Evolutionary conservation across 2,888 invertebrate genomes (phyloP), one percentile per base, ranked within the genome.

Genomic region (Eupelmus urozonus): DNA sequence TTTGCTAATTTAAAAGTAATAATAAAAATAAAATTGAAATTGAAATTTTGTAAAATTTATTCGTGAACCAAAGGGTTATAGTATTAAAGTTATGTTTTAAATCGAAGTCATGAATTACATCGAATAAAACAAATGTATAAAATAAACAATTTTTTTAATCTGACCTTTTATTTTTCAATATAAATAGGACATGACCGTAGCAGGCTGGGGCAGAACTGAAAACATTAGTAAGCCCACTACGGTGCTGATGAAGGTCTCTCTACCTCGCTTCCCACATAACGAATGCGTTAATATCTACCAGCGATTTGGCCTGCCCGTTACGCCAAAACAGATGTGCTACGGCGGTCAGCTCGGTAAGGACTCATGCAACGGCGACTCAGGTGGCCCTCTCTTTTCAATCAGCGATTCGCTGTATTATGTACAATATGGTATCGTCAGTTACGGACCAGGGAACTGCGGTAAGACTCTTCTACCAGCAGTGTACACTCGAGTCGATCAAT

Each of bases 131-230:
- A n/a, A n/a, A n/a, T n/a, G n/a, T n/a, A n/a, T n/a, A n/a, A n/a
- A n/a, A n/a, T n/a, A n/a, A n/a, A n/a, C n/a, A n/a, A n/a, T n/a
- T n/a, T n/a, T n/a, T n/a, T n/a, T n/a, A n/a, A n/a, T n/a, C n/a
- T n/a, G n/a, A n/a, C n/a, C n/a, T n/a, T n/a, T n/a, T n/a, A n/a
- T n/a, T n/a, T n/a, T n/a, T n/a, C n/a, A n/a, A n/a, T n/a, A n/a
- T n/a, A n/a, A n/a, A n/a, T n/a, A n/a, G n/a, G n/a, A n/a, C n/a
- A n/a, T n/a, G n/a, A n/a, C n/a, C n/a, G 94, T 94, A 0, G 94
- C 95, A 4, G 96, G 95, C 0, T 96, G 95, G 95, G 95, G 95
- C 34, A 92, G 92, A 83, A 94, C 93, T 53, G 93, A 93, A 87
- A 88, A 88, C 71, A n/a, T n/a, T n/a, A 92, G 93, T 91, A 89